Base-by-base conservation (phyloP, 2,113 vertebrate species). In the Tautogolabrus adspersus region DNA sequence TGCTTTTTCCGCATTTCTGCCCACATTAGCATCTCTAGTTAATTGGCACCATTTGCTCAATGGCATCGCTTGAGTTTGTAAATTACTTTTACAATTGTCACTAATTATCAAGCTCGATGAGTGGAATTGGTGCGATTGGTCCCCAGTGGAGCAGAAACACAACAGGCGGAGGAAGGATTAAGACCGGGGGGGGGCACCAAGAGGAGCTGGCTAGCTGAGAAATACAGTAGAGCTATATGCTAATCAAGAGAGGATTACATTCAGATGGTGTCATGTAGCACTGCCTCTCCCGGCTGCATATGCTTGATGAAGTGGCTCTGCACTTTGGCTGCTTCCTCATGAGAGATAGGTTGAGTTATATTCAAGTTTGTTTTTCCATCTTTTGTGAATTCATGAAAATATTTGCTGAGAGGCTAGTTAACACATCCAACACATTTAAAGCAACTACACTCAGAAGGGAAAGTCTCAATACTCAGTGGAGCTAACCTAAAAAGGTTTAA, bases 71-170 rank as follows among this genome's bases (percentile, higher is more conserved):
- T 81, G 86, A 91, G 83, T 87, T 86, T 83, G 83, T 86, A 95
- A 94, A 95, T 93, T 86, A 86, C 60, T 64, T 72, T 88, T 92
- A 93, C 89, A 93, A 92, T 92, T 85, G 90, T 90, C 91, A 65
- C 89, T 94, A 95, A 95, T 95, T 94, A 94, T 92, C 86, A 91
- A 82, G 91, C 87, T 87, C 85, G 87, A 90, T 87, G 93, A 94
- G 90, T 91, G 88, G 92, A 94, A 93, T 85, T 22, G 88, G 84
- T 64, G 66, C 81, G 42, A 90, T 91, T 92, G 91, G 91, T 92
- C 90, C 88, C 82, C 89, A 93, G 73, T 73, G 82, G 6, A 30
- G 86, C 65, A 77, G 85, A 92, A 93, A 93, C 80, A 87, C 83
- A 92, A 91, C 87, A 89, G 81, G 87, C 67, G 38, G 82, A 83